Evolutionary conservation across 2,113 vertebrate species (phyloP).

Genomic region (Sigmodon hispidus): DNA sequence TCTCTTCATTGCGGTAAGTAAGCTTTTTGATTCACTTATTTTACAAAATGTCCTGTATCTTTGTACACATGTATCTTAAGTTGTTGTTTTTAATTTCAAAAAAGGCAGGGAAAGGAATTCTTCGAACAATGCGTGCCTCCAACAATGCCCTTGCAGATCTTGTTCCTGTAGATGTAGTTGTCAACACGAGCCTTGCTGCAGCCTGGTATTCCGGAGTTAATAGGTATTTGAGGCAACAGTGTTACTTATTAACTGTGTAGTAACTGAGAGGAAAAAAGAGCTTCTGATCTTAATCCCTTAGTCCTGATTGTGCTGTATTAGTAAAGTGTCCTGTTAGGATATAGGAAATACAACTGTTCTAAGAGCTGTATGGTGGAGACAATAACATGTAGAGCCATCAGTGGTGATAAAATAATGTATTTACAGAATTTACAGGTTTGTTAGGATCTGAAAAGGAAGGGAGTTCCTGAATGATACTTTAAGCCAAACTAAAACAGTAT

Average conservation of each 20-base stretch:
- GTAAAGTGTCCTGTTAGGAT: neutral
- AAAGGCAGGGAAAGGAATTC: conserved; percentile 98
- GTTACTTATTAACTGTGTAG: conserved; percentile 60
- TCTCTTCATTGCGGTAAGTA: conserved; percentile 97
- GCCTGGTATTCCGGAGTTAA: conserved; percentile 98
- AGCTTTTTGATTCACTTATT: conserved; percentile 58
- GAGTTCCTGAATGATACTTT: neutral
- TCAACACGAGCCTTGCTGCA: conserved; percentile 94
- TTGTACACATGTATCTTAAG: conserved; percentile 67
- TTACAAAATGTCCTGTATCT: conserved; percentile 30
- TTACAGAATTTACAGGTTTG: conserved; percentile 25
- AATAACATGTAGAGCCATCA: neutral
- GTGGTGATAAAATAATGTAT: conserved; percentile 16
- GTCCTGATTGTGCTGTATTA: neutral
- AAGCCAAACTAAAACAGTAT: conserved; percentile 44
- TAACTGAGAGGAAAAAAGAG: conserved; percentile 47
- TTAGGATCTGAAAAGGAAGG: neutral
- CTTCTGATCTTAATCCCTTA: conserved; percentile 28
- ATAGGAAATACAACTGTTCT: neutral
- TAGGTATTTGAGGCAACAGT: conserved; percentile 87
- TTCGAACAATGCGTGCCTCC: conserved; percentile 97
- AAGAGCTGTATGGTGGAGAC: neutral
- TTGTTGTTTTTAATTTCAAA: conserved; percentile 81
- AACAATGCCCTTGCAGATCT: conserved; percentile 96
- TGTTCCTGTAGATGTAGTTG: conserved; percentile 97